phyloP scores from a whole-genome alignment of 2,113 vertebrate species.

The Rissa tridactyla region DNA sequence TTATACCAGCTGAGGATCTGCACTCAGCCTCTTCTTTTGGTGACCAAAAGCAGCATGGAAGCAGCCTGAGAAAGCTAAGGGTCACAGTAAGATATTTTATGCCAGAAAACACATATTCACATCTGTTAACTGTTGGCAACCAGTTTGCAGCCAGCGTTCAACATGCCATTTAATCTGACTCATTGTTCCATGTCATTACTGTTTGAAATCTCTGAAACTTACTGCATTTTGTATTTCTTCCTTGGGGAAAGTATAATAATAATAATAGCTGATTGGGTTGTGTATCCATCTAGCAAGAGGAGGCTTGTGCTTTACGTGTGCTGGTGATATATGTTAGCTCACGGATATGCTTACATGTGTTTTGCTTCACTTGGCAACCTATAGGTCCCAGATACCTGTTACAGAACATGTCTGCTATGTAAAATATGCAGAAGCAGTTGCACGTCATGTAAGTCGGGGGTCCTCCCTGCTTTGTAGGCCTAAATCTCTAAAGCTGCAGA shows the following conservation, averaged over 20 bases:
- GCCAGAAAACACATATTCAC: conserved; percentile 15
- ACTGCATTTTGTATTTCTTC: background rate
- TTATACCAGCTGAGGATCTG: background rate
- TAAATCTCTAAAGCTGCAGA: background rate
- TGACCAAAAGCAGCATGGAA: background rate
- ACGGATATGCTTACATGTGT: background rate
- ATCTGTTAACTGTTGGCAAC: conserved; percentile 44
- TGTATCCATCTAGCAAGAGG: background rate
- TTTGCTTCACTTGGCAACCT: background rate
- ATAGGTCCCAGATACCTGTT: background rate
- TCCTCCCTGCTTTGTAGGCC: background rate
- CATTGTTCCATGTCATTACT: background rate
- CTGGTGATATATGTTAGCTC: background rate
- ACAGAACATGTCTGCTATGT: background rate
- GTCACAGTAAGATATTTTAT: background rate
- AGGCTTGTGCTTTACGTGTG: background rate
- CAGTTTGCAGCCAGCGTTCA: conserved; percentile 1
- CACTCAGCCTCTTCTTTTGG: background rate
- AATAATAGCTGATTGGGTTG: background rate
- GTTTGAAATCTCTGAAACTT: conserved; percentile 1
- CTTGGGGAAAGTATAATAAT: background rate
- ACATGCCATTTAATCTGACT: conserved; percentile 27
- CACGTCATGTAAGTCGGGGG: fast-evolving
- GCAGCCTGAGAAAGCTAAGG: conserved; percentile 2
- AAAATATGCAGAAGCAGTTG: background rate